phyloP scores from a whole-genome alignment of 2,888 invertebrate species.

The Rhorus exstirpatorius region DNA sequence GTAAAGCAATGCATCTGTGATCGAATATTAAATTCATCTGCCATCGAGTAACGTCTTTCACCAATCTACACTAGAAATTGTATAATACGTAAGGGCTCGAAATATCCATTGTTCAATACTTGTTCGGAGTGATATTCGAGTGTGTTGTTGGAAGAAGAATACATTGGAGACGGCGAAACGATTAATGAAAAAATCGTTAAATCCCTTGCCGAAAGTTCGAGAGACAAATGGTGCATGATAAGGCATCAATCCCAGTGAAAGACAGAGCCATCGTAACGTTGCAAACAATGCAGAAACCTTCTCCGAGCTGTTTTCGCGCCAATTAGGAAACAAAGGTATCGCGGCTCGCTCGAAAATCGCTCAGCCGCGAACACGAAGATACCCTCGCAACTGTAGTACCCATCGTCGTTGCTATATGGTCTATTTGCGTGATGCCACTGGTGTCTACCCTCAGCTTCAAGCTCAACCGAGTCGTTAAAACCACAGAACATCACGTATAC shows the following conservation, averaged over 20 bases:
- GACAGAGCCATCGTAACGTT: background rate
- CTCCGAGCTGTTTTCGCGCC: slow-evolving; percentile 34
- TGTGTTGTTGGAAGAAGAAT: too few species aligned
- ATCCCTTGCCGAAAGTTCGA: background rate
- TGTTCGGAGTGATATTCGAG: too few species aligned
- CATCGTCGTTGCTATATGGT: slow-evolving; percentile 6
- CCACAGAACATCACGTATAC: slow-evolving; percentile 49
- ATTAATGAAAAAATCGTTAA: background rate
- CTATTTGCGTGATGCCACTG: slow-evolving; percentile 57
- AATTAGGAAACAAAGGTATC: slow-evolving; percentile 67
- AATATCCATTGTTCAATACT: too few species aligned
- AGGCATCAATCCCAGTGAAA: background rate
- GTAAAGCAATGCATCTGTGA: too few species aligned
- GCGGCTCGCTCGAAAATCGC: slow-evolving; percentile 48
- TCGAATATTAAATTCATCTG: too few species aligned
- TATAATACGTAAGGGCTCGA: too few species aligned
- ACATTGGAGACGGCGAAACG: background rate
- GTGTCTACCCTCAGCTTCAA: slow-evolving; percentile 56
- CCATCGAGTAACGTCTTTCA: too few species aligned
- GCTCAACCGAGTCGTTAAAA: slow-evolving; percentile 53
- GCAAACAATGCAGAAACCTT: background rate
- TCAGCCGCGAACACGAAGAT: slow-evolving; percentile 66
- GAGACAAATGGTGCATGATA: background rate
- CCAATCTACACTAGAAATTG: too few species aligned
- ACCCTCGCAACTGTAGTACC: slow-evolving; percentile 39